phyloP scores from a whole-genome alignment of 2,888 invertebrate genomes.

The Physocephala rufipes region DNA sequence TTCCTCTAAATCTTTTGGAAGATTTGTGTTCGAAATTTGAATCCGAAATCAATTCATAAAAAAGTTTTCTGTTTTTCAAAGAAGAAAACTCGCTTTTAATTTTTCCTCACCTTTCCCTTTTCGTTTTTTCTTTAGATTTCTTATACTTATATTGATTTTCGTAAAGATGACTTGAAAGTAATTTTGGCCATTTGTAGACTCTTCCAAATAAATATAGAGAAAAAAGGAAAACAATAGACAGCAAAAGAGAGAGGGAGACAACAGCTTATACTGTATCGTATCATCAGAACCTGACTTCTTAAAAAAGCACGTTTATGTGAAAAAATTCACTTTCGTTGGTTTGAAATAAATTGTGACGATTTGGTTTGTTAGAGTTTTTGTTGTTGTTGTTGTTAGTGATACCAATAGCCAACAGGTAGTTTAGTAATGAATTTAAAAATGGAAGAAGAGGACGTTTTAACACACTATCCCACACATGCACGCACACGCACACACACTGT shows the following conservation, averaged over 20 bases:
- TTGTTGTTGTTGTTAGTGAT: not conserved
- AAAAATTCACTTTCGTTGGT: constrained; percentile 51
- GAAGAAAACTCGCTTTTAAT: not conserved
- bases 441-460: too few species aligned
- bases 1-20: not conserved
- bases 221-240: too few species aligned
- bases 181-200: too few species aligned
- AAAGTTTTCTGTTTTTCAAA: constrained; percentile 31
- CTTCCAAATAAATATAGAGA: too few species aligned
- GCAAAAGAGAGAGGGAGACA: too few species aligned
- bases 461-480: not conserved
- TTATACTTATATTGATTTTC: constrained; percentile 22
- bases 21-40: not conserved
- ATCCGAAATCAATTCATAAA: not conserved
- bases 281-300: too few species aligned
- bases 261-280: too few species aligned
- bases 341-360: constrained; percentile 7
- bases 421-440: too few species aligned
- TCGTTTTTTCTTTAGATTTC: not conserved
- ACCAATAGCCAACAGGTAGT: constrained; percentile 27
- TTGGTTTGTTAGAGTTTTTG: not conserved
- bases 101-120: constrained; percentile 3
- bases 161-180: too few species aligned
- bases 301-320: not conserved
- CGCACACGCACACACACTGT: not conserved